Evolutionary conservation across 1,140 invertebrate species (phyloP).

Genomic region (Drosophila subpulchrella): DNA sequence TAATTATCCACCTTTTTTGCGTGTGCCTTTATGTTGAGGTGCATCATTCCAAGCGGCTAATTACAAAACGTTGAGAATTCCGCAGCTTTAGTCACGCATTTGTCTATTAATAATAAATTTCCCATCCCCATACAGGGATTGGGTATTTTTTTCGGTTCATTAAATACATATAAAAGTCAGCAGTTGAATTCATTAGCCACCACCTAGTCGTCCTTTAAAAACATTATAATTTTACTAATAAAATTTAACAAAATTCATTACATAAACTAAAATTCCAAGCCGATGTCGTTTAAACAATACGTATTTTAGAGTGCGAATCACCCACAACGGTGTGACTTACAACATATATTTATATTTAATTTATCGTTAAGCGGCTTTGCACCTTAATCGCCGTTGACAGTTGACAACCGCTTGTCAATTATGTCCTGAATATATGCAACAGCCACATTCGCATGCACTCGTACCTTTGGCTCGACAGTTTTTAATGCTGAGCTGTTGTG

Average conservation of each 20-base stretch:
- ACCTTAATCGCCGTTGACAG: conserved; percentile 73
- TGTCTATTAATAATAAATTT: conserved; percentile 74
- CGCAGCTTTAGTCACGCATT: conserved; percentile 22
- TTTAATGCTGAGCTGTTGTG: conserved; percentile 36
- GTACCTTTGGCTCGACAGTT: conserved; percentile 16
- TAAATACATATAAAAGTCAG: conserved; percentile 27
- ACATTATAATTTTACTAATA: not conserved
- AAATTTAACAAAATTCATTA: not conserved
- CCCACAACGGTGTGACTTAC: conserved; percentile 23
- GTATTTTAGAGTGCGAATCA: not conserved
- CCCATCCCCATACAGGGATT: conserved; percentile 17
- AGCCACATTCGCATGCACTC: not conserved
- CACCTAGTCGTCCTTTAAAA: not conserved
- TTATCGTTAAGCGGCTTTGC: conserved; percentile 72
- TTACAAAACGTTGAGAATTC: conserved; percentile 57
- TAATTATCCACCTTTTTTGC: conserved; percentile 43
- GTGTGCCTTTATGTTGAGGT: conserved; percentile 2
- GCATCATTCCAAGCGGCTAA: conserved; percentile 55
- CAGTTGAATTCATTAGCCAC: conserved; percentile 1
- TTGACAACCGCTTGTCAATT: conserved; percentile 75
- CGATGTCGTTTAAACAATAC: conserved; percentile 3
- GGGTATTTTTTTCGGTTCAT: conserved; percentile 47
- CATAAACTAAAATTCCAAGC: not conserved
- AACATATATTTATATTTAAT: conserved; percentile 69
- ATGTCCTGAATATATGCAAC: conserved; percentile 33